Evolutionary conservation across 1,140 invertebrate species (phyloP), one percentile per base, ranked within the genome.

Genomic region (Fopius arisanus): DNA sequence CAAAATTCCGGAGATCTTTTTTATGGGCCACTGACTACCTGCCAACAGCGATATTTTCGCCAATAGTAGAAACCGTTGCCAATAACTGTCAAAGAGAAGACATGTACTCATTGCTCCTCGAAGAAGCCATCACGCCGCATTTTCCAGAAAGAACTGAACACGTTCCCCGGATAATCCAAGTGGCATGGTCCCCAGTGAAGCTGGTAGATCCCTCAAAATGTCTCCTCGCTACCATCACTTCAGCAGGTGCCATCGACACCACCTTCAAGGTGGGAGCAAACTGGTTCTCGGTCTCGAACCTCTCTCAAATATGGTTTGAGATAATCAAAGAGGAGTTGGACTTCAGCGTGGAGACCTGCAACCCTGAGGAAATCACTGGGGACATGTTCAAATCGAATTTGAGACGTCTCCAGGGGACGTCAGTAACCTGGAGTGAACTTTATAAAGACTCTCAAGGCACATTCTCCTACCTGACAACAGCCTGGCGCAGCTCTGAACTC

Each of bases 1-100:
- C 86, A 2, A 86, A 83, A 40, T 77, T 86, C 51, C 75, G 78
- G 10, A 75, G 86, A 59, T 83, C 86, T 3, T 88, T 87, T 23
- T 67, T 88, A 19, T 79, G 86, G 74, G 62, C 81, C 6, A 77
- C 83, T 5, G 77, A 81, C 31, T 37, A 29, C 28, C 26, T 86
- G 14, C 85, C 87, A 28, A 66, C 78, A 3, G 69, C 79, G 69
- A 41, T 28, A 16, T 80, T 80, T 65, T 63, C 31, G 0, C 48
- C 77, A 3, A 70, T 81, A 33, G n/a, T 82, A 7, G 74, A 83
- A n/a, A 33, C 43, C 1, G 63, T 74, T 59, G 75, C 85, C 31
- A 78, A 80, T 74, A 73, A 79, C n/a, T 79, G 83, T 76, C 40
- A 77, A 0, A 79, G 75, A 7, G 77, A 84, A 62, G 79, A 83